These are phyloP conservation scores for Prionailurus bengalensis DNA, from an alignment of 2,113 vertebrate genomes.

Conservation along the genomic window DNA sequence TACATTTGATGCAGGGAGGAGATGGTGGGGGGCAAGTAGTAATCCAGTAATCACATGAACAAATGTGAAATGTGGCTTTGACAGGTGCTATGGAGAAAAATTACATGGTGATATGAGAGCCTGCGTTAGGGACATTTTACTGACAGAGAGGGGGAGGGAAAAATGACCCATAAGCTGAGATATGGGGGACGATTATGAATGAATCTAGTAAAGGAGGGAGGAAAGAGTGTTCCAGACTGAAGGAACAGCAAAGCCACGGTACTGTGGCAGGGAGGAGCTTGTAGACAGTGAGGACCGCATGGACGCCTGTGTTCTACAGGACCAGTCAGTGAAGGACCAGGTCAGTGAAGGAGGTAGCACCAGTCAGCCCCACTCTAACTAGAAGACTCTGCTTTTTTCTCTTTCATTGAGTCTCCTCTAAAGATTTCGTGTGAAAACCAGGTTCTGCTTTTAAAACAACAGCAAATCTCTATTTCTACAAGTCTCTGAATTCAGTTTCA, in stretches of 20 bases:
- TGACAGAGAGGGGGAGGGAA: neutral
- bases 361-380: neutral
- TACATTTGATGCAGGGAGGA: neutral
- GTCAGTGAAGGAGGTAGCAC: neutral
- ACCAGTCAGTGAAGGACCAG: neutral
- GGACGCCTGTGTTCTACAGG: neutral
- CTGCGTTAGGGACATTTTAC: conserved; percentile 1
- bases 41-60: neutral
- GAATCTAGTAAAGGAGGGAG: neutral
- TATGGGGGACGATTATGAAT: neutral
- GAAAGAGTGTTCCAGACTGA: neutral
- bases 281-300: neutral
- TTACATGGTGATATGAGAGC: neutral
- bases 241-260: neutral
- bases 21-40: neutral
- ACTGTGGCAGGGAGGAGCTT: neutral
- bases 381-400: conserved; percentile 34
- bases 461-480: neutral
- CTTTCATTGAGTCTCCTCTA: neutral
- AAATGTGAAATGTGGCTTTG: neutral
- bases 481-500: conserved; percentile 14
- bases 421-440: conserved; percentile 11
- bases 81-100: neutral
- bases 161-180: neutral
- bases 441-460: conserved; percentile 14